Evolutionary conservation across 2,888 invertebrate species (phyloP), one percentile per base, ranked within the genome.

Genomic region (Caenorhabditis becei): DNA sequence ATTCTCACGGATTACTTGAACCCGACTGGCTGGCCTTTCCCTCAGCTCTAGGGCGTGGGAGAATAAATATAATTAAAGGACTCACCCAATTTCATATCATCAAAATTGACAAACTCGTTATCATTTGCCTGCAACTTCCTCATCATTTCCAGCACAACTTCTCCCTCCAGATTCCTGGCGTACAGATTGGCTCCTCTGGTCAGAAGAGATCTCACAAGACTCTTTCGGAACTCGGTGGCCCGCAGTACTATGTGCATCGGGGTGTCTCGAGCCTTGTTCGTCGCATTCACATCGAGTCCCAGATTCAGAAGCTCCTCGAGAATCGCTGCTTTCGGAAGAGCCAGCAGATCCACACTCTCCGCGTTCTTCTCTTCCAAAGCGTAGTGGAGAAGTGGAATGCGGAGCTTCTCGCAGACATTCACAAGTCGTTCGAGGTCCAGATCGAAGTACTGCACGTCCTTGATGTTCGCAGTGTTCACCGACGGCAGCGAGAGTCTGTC

Each of bases 181-280:
- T 82, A 69, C 10, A 87, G 32, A 32, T 77, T 77, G 0, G 86
- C 83, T 11, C 85, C 86, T 26, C 66, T 24, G 8, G 72, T 67
- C 24, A 88, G 69, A 5, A 87, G 58, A 18, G 75, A 14, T n/a
- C 65, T 63, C 11, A 83, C 75, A 28, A 88, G 51, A 23, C 82
- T 85, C 23, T 61, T 66, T 49, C 87, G 54, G 35, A 71, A 74
- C 11, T 20, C 32, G 2, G 11, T n/a, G 7, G 69, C 65, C 63
- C 51, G 16, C 16, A 88, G 72, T 28, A 88, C 63, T 2, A 84
- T 32, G 54, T 89, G 88, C 37, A 89, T 53, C 1, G 88, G 82
- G 14, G 86, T 86, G 49, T 86, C 81, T 11, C 84, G 80, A 8
- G 67, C 53, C 14, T 70, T 65, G 66, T 88, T 86, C 16, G 37